These are phyloP conservation scores for Psephotus haematonotus DNA, from an alignment of 2,113 vertebrate species.

Conservation along the genomic window DNA sequence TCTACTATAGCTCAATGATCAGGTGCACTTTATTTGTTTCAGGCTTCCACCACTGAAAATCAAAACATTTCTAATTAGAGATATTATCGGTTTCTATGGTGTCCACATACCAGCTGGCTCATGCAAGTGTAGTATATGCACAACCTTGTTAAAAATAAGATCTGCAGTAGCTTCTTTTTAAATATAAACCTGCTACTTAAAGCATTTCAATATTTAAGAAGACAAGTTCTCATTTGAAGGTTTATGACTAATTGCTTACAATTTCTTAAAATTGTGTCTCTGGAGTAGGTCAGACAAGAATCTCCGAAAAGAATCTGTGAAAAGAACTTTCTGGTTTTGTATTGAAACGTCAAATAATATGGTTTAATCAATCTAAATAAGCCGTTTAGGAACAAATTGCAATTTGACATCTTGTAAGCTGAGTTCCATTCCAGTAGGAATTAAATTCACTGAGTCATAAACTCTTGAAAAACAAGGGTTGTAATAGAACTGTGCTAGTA, in stretches of 20 bases:
- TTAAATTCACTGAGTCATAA: constrained; percentile 58
- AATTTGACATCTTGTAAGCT: constrained; percentile 9
- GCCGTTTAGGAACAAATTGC: constrained; percentile 22
- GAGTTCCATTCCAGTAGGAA: constrained; percentile 32
- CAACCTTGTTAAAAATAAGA: not conserved
- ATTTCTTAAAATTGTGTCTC: not conserved
- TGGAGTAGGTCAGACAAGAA: not conserved
- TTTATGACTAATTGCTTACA: not conserved
- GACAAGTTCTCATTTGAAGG: not conserved
- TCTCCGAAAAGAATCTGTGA: not conserved
- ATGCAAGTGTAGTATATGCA: not conserved
- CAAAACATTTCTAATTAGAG: not conserved
- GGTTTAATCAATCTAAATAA: not conserved
- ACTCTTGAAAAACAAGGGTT: constrained; percentile 9
- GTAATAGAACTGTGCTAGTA: constrained; percentile 32
- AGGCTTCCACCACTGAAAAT: not conserved
- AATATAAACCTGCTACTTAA: not conserved
- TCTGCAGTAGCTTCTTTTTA: not conserved
- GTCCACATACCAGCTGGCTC: not conserved
- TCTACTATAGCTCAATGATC: not conserved
- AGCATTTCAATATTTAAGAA: not conserved
- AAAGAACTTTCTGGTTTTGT: not conserved
- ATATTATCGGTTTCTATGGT: not conserved
- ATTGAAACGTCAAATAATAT: not conserved
- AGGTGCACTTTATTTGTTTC: not conserved